phyloP scores from a whole-genome alignment of 2,113 vertebrate species.

The Isurus oxyrinchus region DNA sequence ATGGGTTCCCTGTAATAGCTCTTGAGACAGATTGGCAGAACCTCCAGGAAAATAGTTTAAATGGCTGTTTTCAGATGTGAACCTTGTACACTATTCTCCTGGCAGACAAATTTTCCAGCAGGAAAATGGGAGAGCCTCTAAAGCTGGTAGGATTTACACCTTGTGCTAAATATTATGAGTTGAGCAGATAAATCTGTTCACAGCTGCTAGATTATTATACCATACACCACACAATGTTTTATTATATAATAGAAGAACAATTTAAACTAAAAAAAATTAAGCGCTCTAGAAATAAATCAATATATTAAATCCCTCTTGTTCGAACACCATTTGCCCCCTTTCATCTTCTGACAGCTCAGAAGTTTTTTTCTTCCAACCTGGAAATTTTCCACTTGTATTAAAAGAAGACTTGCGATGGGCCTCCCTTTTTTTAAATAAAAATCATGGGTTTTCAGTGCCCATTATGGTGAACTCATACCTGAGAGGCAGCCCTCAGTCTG shows the following conservation, averaged over 20 bases:
- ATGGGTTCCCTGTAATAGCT: not conserved
- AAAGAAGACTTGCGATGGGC: not conserved
- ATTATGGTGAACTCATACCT: not conserved
- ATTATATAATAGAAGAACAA: not conserved
- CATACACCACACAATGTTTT: not conserved
- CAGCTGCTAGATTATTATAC: not conserved
- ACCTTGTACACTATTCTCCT: not conserved
- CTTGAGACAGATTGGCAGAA: not conserved
- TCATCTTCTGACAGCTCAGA: not conserved
- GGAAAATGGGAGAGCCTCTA: not conserved
- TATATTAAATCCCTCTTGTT: not conserved
- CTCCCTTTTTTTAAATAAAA: not conserved
- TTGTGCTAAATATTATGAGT: not conserved
- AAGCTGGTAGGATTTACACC: not conserved
- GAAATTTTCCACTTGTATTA: not conserved
- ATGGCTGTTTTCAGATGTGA: not conserved
- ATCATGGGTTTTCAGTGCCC: not conserved
- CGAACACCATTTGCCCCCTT: not conserved
- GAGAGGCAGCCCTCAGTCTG: not conserved
- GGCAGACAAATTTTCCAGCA: not conserved
- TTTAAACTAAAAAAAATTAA: not conserved
- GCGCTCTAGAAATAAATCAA: not conserved
- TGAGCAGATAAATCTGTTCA: not conserved
- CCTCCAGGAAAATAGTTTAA: not conserved
- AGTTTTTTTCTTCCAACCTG: not conserved